Base-by-base conservation (phyloP, 53 echinoderm and acorn worm species). In the Arbacia lixula region DNA sequence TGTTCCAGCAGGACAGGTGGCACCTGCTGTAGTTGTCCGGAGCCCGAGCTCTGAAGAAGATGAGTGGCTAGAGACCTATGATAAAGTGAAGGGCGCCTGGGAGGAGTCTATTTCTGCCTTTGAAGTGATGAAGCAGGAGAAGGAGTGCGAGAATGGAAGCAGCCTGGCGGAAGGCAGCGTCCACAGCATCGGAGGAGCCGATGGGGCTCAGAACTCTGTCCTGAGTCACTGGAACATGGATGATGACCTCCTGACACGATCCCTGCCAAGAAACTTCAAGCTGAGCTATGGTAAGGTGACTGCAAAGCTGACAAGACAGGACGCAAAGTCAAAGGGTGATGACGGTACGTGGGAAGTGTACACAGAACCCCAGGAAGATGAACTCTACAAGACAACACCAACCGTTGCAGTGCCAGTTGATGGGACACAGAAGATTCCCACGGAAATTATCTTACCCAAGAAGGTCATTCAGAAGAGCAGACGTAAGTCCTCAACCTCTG, bases 231-330 rank as follows among this genome's bases (percentile, higher is more conserved):
- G 82, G 82, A 81, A 81, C 28, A 81, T 81, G 82, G 82, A 81
- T 64, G 82, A 81, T 64, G 82, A 81, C 35, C 82, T 81, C 21
- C 64, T 90, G 42, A 72, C 90, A 12, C 85, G 86, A n/a, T 90
- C 90, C 33, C 74, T 90, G 71, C 90, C 90, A 25, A 38, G 66
- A 27, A 90, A 86, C 53, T 90, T 90, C 82, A 81, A 81, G 64
- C 20, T 81, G 21, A 81, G 50, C 43, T 29, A 63, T 49, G 50
- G 27, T 22, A 81, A 81, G 24, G 60, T 28, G 0, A 25, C 12
- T 27, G 38, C 43, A 6, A 49, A 81, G 17, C 19, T 64, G 43
- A 50, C 32, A 21, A 43, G 64, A 32, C 82, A 81, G 36, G 63
- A 62, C 46, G 49, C 65, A 35, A 62, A 81, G 62, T 6, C n/a